Percentiles rank a stretch among this genome's conserved stretches.
Conservation (phyloP, 2,797 vertebrate species). For the Tadarida brasiliensis region DNA sequence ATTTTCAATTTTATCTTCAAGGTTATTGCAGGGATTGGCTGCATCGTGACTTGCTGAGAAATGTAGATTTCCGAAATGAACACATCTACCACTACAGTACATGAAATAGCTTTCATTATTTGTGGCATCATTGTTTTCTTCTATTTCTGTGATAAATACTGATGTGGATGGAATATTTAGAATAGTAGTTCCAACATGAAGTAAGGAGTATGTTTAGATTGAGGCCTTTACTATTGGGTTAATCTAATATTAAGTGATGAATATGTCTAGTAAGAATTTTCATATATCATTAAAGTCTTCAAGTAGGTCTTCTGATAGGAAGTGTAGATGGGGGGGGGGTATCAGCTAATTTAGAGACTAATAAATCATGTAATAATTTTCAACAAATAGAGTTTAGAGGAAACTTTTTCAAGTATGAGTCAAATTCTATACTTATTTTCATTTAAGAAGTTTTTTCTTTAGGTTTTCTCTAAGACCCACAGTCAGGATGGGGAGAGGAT, state of each 20-base stretch:
- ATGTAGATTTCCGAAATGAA: conserved; percentile 28
- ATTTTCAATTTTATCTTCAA: conserved; percentile 11
- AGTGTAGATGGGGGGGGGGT: not conserved
- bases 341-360: conserved; percentile 43
- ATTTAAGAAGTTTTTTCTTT: conserved; percentile 34
- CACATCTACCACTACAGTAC: not conserved
- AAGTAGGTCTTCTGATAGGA: conserved; percentile 49
- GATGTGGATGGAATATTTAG: conserved; percentile 37
- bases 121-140: conserved; percentile 36
- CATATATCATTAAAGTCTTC: conserved; percentile 43
- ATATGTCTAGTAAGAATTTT: conserved; percentile 51
- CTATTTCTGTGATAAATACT: conserved; percentile 40
- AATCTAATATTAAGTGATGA: conserved; percentile 8
- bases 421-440: conserved; percentile 53
- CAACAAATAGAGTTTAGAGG: conserved; percentile 56
- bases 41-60: conserved; percentile 28
- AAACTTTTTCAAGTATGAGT: conserved; percentile 40
- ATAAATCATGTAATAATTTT: conserved; percentile 32
- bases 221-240: conserved; percentile 22
- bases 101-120: conserved; percentile 16
- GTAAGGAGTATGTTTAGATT: conserved; percentile 45
- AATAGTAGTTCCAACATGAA: conserved; percentile 50
- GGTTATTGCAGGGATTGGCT: conserved; percentile 1
- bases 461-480: conserved; percentile 57
- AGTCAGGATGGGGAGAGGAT: conserved; percentile 33